A percentile compares a stretch with the other conserved stretches of the same genome.
Conservation (phyloP, 1,140 invertebrate genomes). For the Coelopa frigida region DNA sequence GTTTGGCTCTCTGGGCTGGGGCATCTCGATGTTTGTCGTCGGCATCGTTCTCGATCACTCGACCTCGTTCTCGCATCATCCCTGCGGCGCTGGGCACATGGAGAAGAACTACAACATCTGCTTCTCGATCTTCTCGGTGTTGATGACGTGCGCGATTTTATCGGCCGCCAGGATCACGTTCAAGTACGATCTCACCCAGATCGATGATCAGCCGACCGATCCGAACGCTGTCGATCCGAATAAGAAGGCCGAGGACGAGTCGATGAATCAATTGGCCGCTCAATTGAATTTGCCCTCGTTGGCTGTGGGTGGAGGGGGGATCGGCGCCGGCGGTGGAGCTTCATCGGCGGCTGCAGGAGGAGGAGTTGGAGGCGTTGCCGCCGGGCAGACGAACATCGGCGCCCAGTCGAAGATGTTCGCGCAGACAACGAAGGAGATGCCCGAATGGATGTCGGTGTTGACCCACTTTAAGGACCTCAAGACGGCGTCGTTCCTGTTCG, state of each 20-base stretch:
- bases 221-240: conserved; percentile 36
- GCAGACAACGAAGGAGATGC: conserved; percentile 82
- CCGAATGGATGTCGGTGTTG: conserved; percentile 86
- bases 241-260: conserved; percentile 57
- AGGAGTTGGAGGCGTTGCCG: conserved; percentile 39
- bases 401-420: conserved; percentile 84
- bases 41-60: conserved; percentile 97
- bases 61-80: conserved; percentile 80
- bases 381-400: conserved; percentile 49
- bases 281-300: conserved; percentile 71
- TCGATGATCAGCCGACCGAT: conserved; percentile 33
- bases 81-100: conserved; percentile 77
- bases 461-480: conserved; percentile 86
- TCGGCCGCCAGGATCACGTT: conserved; percentile 83
- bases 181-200: conserved; percentile 66
- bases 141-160: conserved; percentile 92
- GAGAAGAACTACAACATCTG: conserved; percentile 99
- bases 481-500: conserved; percentile 88
- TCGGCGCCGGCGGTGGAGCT: conserved; percentile 23
- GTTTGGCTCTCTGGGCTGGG: conserved; percentile 98
- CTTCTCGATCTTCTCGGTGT: conserved; percentile 93
- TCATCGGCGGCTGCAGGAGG: conserved; percentile 45
- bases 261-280: conserved; percentile 72
- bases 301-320: conserved; percentile 42
- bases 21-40: conserved; percentile 96